Evolutionary conservation across 1,140 invertebrate species (phyloP).

Genomic region (Lordiphosa stackelbergi): DNA sequence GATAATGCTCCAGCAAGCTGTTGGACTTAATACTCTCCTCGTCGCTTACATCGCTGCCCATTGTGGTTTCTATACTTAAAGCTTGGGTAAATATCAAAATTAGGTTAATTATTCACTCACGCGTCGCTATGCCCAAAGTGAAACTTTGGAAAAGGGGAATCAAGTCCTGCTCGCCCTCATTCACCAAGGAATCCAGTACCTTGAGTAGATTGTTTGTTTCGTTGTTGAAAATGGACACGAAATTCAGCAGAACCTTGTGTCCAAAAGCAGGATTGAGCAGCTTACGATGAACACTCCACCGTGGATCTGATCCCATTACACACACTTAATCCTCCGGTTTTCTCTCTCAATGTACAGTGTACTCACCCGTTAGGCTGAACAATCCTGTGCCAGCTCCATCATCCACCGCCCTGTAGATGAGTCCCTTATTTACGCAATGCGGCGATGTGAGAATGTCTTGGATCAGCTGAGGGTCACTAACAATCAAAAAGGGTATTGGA

Average conservation of each 20-base stretch:
- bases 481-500: constrained; percentile 60
- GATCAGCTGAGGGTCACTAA: constrained; percentile 53
- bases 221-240: constrained; percentile 60
- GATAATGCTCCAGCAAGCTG: constrained; percentile 44
- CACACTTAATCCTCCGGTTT: no score
- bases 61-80: constrained; percentile 58
- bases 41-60: constrained; percentile 56
- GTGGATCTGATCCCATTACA: constrained; percentile 20
- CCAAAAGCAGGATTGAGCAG: constrained; percentile 66
- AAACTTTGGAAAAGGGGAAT: constrained; percentile 50
- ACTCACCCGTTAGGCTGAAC: constrained; percentile 51
- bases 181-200: constrained; percentile 22
- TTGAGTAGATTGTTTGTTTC: constrained; percentile 43
- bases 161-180: constrained; percentile 40
- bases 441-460: constrained; percentile 70
- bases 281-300: constrained; percentile 61
- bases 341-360: not conserved
- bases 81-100: not conserved
- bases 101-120: constrained; percentile 30
- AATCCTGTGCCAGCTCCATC: constrained; percentile 61
- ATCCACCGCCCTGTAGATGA: constrained; percentile 62
- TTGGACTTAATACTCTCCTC: constrained; percentile 35
- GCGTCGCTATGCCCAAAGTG: constrained; percentile 57
- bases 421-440: constrained; percentile 63
- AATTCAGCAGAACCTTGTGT: constrained; percentile 63